Evolutionary conservation across 2,113 vertebrate species (phyloP).

Genomic region (Oceanodroma tethys): DNA sequence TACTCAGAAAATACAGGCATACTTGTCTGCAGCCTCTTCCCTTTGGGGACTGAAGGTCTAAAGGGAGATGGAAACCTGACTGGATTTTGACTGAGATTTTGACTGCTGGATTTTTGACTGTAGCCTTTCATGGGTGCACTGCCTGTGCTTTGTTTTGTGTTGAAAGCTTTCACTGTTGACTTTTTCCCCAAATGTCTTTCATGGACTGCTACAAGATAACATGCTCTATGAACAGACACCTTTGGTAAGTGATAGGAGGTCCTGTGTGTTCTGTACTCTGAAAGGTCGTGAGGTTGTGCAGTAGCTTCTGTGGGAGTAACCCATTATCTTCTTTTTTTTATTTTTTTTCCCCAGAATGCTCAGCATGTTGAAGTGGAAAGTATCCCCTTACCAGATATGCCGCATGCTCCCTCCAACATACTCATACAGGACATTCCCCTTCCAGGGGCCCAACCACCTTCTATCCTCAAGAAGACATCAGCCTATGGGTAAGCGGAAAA

Average conservation of each 20-base stretch:
- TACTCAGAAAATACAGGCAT: background rate
- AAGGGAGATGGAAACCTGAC: background rate
- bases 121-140: background rate
- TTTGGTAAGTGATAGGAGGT: background rate
- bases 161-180: background rate
- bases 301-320: background rate
- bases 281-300: background rate
- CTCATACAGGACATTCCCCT: conserved; percentile 96
- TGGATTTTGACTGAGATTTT: background rate
- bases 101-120: background rate
- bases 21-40: background rate
- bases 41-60: background rate
- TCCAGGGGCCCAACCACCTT: conserved; percentile 95
- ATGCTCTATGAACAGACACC: background rate
- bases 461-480: conserved; percentile 93
- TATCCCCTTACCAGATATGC: conserved; percentile 97
- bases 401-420: conserved; percentile 96
- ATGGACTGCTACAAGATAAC: background rate
- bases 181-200: background rate
- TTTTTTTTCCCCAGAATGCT: conserved; percentile 80
- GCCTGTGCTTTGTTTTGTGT: background rate
- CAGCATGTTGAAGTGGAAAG: conserved; percentile 98
- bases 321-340: background rate
- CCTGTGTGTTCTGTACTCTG: background rate
- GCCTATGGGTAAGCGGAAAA: conserved; percentile 82